phyloP scores from a whole-genome alignment of 2,797 vertebrate genomes.

The Graptemys geographica region DNA sequence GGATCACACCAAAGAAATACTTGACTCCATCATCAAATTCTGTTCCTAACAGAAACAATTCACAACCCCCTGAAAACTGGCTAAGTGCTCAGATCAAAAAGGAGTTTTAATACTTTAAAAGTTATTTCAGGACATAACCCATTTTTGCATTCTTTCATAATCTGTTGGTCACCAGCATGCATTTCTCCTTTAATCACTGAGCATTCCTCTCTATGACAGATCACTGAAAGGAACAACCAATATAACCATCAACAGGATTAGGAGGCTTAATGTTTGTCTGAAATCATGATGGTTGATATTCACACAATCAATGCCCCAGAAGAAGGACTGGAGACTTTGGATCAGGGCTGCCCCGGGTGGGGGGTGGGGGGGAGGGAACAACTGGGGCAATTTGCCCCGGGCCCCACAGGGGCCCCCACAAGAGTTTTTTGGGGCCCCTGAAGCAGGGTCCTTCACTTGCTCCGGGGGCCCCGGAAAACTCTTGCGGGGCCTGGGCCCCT shows the following conservation, averaged over 20 bases:
- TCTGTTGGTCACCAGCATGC: conserved; percentile 18
- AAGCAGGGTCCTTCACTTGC: too few species aligned
- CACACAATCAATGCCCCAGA: neutral
- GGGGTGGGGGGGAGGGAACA: too few species aligned
- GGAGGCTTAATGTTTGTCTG: neutral
- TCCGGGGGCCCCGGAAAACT: too few species aligned
- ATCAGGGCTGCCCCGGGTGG: neutral
- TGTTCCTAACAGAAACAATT: neutral
- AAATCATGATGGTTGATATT: neutral
- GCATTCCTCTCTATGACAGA: conserved; percentile 50
- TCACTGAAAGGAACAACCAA: conserved; percentile 35
- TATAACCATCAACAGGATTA: neutral
- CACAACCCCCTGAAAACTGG: neutral
- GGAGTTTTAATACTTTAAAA: neutral
- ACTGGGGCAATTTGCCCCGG: too few species aligned
- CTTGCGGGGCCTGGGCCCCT: too few species aligned
- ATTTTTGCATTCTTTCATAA: neutral
- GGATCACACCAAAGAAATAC: neutral
- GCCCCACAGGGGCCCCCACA: too few species aligned
- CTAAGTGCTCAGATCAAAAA: neutral
- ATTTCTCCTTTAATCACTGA: conserved; percentile 45
- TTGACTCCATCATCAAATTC: neutral
- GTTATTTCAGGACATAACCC: neutral
- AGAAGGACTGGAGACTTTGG: neutral
- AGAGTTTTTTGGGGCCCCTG: too few species aligned